phyloP scores from a whole-genome alignment of 53 echinoderm and acorn worm genomes.

The Arbacia lixula region DNA sequence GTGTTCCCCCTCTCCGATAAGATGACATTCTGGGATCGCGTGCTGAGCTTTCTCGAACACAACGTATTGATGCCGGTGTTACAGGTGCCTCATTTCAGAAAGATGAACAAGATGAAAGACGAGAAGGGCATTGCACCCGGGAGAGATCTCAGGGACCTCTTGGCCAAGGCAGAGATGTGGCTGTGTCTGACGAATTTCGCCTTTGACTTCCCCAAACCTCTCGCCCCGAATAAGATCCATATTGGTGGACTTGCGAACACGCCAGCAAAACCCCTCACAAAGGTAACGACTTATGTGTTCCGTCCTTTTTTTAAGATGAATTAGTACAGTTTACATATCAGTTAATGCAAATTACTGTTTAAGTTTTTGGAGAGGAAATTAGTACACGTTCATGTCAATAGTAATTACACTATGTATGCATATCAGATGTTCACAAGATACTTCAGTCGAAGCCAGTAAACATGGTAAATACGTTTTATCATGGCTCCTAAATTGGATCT shows the following conservation, averaged over 20 bases:
- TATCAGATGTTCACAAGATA: too few species aligned
- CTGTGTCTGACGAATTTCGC: conserved; percentile 5
- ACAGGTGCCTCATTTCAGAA: background rate
- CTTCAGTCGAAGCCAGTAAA: too few species aligned
- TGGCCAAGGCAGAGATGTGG: conserved; percentile 38
- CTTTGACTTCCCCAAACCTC: conserved; percentile 31
- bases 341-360: too few species aligned
- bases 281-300: too few species aligned
- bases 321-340: too few species aligned
- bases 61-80: background rate
- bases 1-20: conserved; percentile 13
- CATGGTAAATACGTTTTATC: too few species aligned
- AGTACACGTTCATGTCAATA: too few species aligned
- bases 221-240: conserved; percentile 35
- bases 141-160: background rate
- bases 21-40: conserved; percentile 31
- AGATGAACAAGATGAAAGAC: conserved; percentile 11
- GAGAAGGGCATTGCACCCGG: conserved; percentile 26
- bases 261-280: conserved; percentile 2
- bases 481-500: too few species aligned
- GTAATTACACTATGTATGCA: too few species aligned
- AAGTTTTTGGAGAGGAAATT: too few species aligned
- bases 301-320: too few species aligned
- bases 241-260: conserved; percentile 1
- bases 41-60: background rate